Conservation (phyloP, 2,888 invertebrate species). For the Protodeltote pygarga region DNA sequence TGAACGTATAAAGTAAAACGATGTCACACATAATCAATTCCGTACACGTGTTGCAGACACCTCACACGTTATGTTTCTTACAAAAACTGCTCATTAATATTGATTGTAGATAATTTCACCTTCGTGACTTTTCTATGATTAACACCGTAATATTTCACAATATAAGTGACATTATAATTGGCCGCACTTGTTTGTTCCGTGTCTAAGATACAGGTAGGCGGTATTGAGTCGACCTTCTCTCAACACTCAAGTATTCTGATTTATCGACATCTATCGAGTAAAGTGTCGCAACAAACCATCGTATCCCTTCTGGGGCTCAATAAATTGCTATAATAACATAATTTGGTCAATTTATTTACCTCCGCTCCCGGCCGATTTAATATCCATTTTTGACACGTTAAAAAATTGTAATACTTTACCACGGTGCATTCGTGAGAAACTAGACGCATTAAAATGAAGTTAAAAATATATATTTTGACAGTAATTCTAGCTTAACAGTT, state of each 20-base stretch:
- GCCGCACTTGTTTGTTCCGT: conserved; percentile 39
- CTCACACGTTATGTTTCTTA: conserved; percentile 17
- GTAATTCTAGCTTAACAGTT: too few species aligned
- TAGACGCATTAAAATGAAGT: conserved; percentile 31
- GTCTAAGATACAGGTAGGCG: conserved; percentile 31
- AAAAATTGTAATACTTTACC: conserved; percentile 33
- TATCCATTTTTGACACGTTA: conserved; percentile 39
- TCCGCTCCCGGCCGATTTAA: conserved; percentile 27
- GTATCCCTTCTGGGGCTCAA: conserved; percentile 28
- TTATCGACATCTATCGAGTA: conserved; percentile 40
- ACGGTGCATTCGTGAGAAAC: conserved; percentile 21
- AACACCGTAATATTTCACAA: conserved; percentile 50
- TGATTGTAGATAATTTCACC: conserved; percentile 43
- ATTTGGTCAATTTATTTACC: conserved; percentile 29
- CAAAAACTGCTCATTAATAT: conserved; percentile 53
- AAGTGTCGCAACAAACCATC: conserved; percentile 25
- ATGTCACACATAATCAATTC: conserved; percentile 32
- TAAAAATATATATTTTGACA: conserved; percentile 24
- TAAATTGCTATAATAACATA: conserved; percentile 50
- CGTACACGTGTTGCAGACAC: conserved; percentile 29
- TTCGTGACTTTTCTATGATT: conserved; percentile 53
- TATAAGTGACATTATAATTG: conserved; percentile 53
- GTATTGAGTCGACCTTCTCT: conserved; percentile 17
- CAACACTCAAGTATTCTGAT: conserved; percentile 26
- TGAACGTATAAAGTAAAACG: conserved; percentile 31